phyloP scores from a whole-genome alignment of 2,888 invertebrate genomes.

The Athripsodes cinereus region DNA sequence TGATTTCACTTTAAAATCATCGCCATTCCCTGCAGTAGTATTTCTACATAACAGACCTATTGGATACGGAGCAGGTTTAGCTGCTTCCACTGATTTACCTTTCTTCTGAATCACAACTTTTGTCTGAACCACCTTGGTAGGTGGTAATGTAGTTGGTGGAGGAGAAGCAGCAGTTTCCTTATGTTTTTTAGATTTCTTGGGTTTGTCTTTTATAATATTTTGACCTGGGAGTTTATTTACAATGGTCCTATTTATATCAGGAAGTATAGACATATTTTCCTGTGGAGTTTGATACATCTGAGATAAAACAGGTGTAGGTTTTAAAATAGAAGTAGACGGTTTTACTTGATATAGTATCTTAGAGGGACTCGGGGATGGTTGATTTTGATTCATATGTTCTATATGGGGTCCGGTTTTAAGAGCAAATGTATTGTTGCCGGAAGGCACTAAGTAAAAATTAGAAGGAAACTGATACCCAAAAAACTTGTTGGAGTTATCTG shows the following conservation, averaged over 20 bases:
- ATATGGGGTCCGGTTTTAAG: constrained; percentile 3
- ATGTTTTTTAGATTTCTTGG: neutral
- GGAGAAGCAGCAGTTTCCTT: neutral
- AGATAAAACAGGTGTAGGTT: neutral
- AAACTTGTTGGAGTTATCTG: neutral
- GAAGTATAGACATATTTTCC: neutral
- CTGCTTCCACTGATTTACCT: neutral
- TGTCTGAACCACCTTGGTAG: neutral
- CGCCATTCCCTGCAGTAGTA: neutral
- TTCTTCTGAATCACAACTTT: neutral
- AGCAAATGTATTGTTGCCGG: constrained; percentile 18
- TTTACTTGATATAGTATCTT: neutral
- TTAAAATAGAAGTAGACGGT: neutral
- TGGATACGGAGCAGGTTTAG: constrained; percentile 17
- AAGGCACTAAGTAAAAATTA: constrained; percentile 14
- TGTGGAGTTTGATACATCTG: neutral
- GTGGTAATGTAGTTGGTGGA: neutral
- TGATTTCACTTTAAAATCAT: neutral
- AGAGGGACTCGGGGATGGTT: neutral
- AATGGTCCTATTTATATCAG: neutral
- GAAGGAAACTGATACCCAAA: constrained; percentile 4
- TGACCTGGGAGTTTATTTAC: neutral
- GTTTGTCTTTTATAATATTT: neutral
- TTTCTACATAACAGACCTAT: constrained; percentile 20
- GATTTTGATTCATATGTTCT: neutral